These are phyloP conservation scores for Hanleya hanleyi DNA, from an alignment of 2,888 invertebrate genomes.

Conservation along the genomic window DNA sequence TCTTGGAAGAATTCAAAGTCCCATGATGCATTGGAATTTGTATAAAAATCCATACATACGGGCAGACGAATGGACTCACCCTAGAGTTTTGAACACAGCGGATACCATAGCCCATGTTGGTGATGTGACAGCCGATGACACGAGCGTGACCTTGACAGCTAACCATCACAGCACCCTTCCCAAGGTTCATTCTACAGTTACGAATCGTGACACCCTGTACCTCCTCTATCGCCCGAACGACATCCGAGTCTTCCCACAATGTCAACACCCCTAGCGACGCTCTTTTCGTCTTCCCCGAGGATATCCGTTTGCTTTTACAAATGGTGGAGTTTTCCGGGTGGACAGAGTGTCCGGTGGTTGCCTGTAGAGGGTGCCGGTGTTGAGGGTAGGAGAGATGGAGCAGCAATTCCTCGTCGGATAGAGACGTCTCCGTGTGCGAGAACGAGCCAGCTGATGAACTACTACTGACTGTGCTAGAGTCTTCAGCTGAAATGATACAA, in stretches of 20 bases:
- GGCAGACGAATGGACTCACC: slow-evolving; percentile 39
- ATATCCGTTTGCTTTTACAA: not conserved
- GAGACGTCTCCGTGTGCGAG: not conserved
- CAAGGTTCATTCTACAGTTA: slow-evolving; percentile 59
- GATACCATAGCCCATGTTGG: slow-evolving; percentile 65
- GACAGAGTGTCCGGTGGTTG: not conserved
- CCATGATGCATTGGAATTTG: no score
- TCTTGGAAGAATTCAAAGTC: no score
- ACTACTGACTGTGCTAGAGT: not conserved
- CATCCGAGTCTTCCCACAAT: not conserved
- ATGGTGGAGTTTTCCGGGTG: not conserved
- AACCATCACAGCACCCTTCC: slow-evolving; percentile 63
- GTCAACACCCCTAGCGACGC: not conserved
- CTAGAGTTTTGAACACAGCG: slow-evolving; percentile 65
- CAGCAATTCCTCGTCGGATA: not conserved
- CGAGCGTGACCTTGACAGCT: slow-evolving; percentile 60
- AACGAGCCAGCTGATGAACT: not conserved
- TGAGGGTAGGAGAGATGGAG: not conserved
- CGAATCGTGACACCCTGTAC: slow-evolving; percentile 54
- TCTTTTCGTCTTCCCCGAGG: not conserved
- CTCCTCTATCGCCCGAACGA: not conserved
- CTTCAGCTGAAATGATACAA: not conserved
- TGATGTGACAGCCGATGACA: slow-evolving; percentile 60
- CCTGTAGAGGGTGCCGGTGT: not conserved
- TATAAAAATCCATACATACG: not conserved